Evolutionary conservation across 2,888 invertebrate genomes (phyloP).

Genomic region (Epirrhoe tristata): DNA sequence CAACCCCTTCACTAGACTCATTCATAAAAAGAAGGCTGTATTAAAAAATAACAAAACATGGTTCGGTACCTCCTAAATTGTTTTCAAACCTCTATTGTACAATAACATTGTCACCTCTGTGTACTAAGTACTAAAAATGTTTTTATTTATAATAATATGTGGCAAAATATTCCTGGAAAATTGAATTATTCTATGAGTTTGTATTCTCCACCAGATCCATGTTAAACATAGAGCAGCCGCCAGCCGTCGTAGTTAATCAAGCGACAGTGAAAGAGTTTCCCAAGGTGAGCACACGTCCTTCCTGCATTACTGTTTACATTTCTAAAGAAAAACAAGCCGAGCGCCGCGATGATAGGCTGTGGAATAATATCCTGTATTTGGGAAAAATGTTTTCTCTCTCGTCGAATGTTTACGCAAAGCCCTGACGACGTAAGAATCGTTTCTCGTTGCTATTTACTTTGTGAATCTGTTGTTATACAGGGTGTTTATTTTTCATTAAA

Average conservation of each 20-base stretch:
- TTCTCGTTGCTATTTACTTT: conserved; percentile 3
- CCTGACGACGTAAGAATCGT: conserved; percentile 15
- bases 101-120: too few relatives aligned
- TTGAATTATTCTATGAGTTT: conserved; percentile 15
- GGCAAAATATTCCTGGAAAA: background rate
- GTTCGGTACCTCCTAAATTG: too few relatives aligned
- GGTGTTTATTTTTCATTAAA: background rate
- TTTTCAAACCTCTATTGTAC: too few relatives aligned
- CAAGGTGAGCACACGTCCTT: conserved; percentile 59
- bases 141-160: background rate
- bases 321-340: conserved; percentile 1
- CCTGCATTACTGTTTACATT: conserved; percentile 24
- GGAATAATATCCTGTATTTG: conserved; percentile 25
- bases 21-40: conserved; percentile 21
- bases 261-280: conserved; percentile 68
- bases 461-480: background rate
- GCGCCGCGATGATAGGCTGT: conserved; percentile 17
- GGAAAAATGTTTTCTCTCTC: conserved; percentile 21
- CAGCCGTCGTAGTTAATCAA: conserved; percentile 64
- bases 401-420: conserved; percentile 17
- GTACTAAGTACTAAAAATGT: background rate
- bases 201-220: conserved; percentile 65
- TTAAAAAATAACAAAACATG: too few relatives aligned
- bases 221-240: conserved; percentile 81
- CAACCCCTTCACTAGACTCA: conserved; percentile 29